phyloP scores from a whole-genome alignment of 2,888 invertebrate species.

The Agonopterix alstromeriana region DNA sequence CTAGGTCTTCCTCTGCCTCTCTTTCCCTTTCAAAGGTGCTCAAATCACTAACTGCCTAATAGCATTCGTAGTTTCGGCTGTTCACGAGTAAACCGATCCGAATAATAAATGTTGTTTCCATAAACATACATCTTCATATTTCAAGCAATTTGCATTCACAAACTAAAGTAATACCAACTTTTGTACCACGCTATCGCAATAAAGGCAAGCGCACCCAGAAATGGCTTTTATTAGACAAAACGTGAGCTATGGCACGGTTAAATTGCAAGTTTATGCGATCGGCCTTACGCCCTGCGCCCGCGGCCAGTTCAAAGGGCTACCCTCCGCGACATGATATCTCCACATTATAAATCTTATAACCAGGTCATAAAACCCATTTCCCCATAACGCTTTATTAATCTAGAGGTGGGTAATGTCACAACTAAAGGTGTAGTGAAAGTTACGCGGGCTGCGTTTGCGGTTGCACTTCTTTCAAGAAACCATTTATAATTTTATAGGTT shows the following conservation, averaged over 20 bases:
- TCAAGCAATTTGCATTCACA: background rate
- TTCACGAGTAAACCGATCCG: too few relatives aligned
- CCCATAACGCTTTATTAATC: background rate
- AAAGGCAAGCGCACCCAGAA: constrained; percentile 23
- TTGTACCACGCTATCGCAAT: background rate
- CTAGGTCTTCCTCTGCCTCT: too few relatives aligned
- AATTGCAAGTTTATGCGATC: constrained; percentile 47
- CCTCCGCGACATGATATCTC: constrained; percentile 15
- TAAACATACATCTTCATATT: too few relatives aligned
- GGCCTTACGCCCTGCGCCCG: constrained; percentile 39
- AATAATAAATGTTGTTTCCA: too few relatives aligned
- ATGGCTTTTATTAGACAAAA: constrained; percentile 36
- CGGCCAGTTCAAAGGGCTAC: constrained; percentile 62
- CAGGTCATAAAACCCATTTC: background rate
- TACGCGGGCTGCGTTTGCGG: too few relatives aligned
- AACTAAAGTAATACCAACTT: background rate
- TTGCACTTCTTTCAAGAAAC: too few relatives aligned
- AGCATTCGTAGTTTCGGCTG: too few relatives aligned
- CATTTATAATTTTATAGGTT: too few relatives aligned
- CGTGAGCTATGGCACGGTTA: constrained; percentile 41
- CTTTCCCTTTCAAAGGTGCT: too few relatives aligned
- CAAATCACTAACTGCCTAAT: too few relatives aligned
- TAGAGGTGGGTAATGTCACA: too few relatives aligned
- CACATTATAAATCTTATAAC: constrained; percentile 4
- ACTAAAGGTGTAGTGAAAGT: too few relatives aligned